A percentile compares a stretch with the other conserved stretches of the same genome.
Conservation (phyloP, 2,113 vertebrate species). For the Gnathonemus echidnorhynchus region DNA sequence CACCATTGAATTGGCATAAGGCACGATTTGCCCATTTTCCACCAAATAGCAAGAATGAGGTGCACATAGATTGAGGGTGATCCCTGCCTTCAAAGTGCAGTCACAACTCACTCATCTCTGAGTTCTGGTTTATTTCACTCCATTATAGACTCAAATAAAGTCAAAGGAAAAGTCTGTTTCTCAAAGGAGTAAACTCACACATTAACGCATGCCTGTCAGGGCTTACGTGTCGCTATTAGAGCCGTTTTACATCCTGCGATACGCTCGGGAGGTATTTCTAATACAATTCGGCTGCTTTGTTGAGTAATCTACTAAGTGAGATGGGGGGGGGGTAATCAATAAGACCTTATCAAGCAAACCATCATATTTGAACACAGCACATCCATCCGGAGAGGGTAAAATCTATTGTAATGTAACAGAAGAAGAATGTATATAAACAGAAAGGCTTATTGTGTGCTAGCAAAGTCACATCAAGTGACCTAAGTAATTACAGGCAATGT, state of each 20-base stretch:
- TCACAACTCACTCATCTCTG: background rate
- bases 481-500: slow-evolving; percentile 32
- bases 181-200: background rate
- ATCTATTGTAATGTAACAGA: slow-evolving; percentile 6
- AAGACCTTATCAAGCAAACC: slow-evolving; percentile 22
- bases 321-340: slow-evolving; percentile 27
- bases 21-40: background rate
- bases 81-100: background rate
- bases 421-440: background rate
- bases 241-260: background rate
- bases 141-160: background rate
- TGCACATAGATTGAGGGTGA: background rate
- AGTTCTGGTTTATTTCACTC: background rate
- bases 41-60: background rate
- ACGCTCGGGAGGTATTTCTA: background rate
- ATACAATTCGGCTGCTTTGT: background rate
- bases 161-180: background rate
- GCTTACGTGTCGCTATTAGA: background rate
- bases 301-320: slow-evolving; percentile 26
- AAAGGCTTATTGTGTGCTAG: background rate
- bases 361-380: slow-evolving; percentile 1
- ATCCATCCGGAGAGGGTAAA: background rate
- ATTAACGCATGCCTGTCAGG: background rate
- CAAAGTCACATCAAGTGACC: slow-evolving; percentile 6
- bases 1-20: background rate